phyloP scores from a whole-genome alignment of 2,797 vertebrate species.

The Gymnocypris eckloni region DNA sequence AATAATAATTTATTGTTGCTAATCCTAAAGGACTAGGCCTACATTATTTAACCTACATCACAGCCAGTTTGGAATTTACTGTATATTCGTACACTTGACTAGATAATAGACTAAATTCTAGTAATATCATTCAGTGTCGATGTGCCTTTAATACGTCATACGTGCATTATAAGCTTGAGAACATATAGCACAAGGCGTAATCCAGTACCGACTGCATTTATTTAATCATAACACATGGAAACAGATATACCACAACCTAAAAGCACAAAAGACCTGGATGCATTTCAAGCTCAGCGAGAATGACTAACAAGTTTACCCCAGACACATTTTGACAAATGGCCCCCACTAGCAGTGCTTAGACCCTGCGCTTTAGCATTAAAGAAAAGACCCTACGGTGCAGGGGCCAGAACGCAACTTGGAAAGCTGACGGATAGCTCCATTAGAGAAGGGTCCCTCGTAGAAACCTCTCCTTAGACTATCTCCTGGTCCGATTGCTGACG shows the following conservation, averaged over 20 bases:
- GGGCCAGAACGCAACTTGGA: constrained; percentile 71
- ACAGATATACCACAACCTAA: background rate
- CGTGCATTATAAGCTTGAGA: background rate
- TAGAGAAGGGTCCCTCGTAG: constrained; percentile 84
- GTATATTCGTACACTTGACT: background rate
- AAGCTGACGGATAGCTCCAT: constrained; percentile 94
- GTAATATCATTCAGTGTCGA: background rate
- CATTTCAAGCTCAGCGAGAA: constrained; percentile 36
- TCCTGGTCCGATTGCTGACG: constrained; percentile 87
- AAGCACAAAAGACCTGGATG: constrained; percentile 21
- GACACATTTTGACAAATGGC: constrained; percentile 82
- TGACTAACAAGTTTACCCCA: constrained; percentile 66
- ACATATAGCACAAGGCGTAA: background rate
- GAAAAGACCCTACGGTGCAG: constrained; percentile 75
- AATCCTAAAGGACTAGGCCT: background rate
- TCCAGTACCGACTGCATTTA: background rate
- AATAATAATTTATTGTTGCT: background rate
- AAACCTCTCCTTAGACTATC: constrained; percentile 84
- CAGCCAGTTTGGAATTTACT: background rate
- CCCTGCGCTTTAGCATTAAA: constrained; percentile 77
- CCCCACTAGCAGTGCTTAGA: constrained; percentile 73
- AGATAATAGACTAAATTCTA: background rate
- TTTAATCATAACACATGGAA: background rate
- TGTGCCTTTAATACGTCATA: background rate
- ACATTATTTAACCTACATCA: background rate